Evolutionary conservation across 30 jellyfish, hydroid and myxozoan species (phyloP).

Genomic region (Pseudorhiza aurosa): DNA sequence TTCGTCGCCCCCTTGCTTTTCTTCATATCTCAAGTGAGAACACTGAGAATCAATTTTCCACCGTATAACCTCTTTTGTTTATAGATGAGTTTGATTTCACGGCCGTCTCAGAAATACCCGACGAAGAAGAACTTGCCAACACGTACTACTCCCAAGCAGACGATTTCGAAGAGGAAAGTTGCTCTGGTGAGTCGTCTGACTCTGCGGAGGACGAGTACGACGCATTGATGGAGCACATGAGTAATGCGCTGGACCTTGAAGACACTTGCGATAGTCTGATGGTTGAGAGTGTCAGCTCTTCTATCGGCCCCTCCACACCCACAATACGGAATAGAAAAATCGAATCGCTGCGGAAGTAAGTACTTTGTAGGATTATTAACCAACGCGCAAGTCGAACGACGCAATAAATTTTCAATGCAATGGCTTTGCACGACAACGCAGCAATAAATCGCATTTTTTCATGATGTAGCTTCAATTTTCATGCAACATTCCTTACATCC

Average conservation of each 20-base stretch:
- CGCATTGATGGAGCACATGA: constrained; percentile 71
- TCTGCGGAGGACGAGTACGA: constrained; percentile 76
- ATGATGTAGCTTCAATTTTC: no score
- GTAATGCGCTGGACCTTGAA: constrained; percentile 69
- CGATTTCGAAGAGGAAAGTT: constrained; percentile 63
- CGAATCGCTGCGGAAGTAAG: constrained; percentile 62
- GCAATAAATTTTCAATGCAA: no score
- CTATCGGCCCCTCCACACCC: neutral
- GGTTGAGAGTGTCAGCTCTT: constrained; percentile 9
- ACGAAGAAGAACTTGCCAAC: constrained; percentile 84
- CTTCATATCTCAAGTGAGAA: no score
- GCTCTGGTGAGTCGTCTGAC: constrained; percentile 18
- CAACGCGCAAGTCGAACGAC: no score
- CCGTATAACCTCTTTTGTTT: no score
- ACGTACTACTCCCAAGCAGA: constrained; percentile 82
- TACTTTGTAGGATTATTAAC: no score
- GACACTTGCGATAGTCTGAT: constrained; percentile 8
- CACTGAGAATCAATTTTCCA: no score
- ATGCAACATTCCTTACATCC: no score
- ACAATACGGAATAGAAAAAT: constrained; percentile 59
- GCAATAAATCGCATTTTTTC: no score
- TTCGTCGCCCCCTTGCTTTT: no score
- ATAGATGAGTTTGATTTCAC: constrained; percentile 70
- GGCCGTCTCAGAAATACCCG: constrained; percentile 77
- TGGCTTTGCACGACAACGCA: no score